Conservation (phyloP, 2,797 vertebrate genomes). For the Tamandua tetradactyla region DNA sequence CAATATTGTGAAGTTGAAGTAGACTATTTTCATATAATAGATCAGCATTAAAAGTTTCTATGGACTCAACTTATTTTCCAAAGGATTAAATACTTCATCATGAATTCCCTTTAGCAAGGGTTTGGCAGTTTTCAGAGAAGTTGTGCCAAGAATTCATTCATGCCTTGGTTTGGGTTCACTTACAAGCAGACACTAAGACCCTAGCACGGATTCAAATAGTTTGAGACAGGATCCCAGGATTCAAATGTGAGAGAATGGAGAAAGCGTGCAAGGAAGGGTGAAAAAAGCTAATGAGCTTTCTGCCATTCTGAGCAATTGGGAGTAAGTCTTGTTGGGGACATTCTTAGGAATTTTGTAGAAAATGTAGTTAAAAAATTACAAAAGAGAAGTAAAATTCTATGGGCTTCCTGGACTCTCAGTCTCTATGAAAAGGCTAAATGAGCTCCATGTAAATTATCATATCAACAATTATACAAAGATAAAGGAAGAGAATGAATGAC, state of each 20-base stretch:
- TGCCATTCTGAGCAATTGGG: neutral
- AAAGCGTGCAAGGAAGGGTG: neutral
- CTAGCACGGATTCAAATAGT: neutral
- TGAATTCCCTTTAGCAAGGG: neutral
- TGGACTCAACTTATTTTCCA: neutral
- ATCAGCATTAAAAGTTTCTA: slow-evolving; percentile 5
- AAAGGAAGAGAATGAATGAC: neutral
- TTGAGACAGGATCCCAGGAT: neutral
- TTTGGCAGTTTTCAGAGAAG: neutral
- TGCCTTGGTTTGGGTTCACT: neutral
- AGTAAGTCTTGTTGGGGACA: neutral
- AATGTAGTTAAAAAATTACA: neutral
- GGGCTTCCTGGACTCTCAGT: neutral
- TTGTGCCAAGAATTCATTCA: neutral
- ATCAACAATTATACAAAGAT: neutral
- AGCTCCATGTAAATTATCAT: neutral
- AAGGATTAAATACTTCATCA: neutral
- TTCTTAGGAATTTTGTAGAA: neutral
- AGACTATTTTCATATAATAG: neutral
- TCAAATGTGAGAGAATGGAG: neutral
- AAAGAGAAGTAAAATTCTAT: neutral
- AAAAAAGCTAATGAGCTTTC: neutral
- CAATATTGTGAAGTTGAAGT: neutral
- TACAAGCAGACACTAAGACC: neutral
- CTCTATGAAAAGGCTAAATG: neutral